Percentiles rank a stretch among this genome's conserved stretches.
Evolutionary conservation across 1,140 invertebrate genomes (phyloP).

Genomic region (Drusus annulatus): DNA sequence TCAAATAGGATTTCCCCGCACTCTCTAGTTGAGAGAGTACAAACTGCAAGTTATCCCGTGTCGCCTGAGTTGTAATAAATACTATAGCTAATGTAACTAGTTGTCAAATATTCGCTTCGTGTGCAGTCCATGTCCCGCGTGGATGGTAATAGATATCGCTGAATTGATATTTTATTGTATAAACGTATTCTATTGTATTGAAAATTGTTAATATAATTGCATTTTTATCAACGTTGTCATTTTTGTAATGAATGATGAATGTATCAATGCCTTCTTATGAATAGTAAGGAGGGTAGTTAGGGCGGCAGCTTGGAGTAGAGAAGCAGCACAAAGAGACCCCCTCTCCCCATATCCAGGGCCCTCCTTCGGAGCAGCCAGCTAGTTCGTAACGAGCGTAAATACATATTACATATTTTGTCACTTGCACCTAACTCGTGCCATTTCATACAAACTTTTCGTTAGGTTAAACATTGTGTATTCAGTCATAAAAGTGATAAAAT

Average conservation of each 20-base stretch:
- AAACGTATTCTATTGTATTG: conserved; percentile 47
- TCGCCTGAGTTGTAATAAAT: conserved; percentile 43
- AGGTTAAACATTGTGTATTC: conserved; percentile 57
- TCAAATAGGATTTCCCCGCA: neutral
- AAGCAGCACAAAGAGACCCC: neutral
- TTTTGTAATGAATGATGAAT: conserved; percentile 51
- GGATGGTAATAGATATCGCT: conserved; percentile 56
- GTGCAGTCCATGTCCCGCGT: conserved; percentile 55
- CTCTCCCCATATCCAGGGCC: conserved; percentile 27
- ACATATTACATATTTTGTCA: conserved; percentile 51
- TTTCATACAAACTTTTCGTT: conserved; percentile 57
- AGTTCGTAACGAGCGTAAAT: conserved; percentile 41
- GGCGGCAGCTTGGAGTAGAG: neutral
- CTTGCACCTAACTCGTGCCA: conserved; percentile 58
- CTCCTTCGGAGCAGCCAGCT: neutral
- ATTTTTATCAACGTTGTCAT: conserved; percentile 51
- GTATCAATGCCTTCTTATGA: conserved; percentile 52
- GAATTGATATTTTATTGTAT: conserved; percentile 58
- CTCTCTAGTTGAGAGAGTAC: neutral
- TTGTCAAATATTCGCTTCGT: conserved; percentile 57
- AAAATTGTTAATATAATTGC: conserved; percentile 51
- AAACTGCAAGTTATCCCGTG: neutral
- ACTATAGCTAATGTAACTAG: conserved; percentile 57
- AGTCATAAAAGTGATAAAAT: conserved; percentile 58
- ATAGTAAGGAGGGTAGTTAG: neutral